Base-by-base conservation (phyloP, 35 echinoderm and acorn worm genomes). In the Patiria miniata region DNA sequence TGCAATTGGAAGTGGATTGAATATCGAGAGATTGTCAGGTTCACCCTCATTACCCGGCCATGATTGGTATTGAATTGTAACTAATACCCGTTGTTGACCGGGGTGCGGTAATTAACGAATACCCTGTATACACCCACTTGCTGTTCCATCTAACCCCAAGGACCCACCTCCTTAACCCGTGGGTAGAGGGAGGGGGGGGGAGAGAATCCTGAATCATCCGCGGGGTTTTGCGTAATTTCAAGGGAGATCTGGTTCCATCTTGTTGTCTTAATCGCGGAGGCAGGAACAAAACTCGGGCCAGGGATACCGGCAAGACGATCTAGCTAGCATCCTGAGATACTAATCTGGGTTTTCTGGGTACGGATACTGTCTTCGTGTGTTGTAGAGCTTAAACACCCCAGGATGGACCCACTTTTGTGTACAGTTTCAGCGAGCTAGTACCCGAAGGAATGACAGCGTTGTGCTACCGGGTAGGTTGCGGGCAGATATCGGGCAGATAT, bases 11-110 rank as follows among this genome's bases (percentile, higher is more conserved):
- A 73, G 26, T 26, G 9, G 65, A 73, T 73, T 73, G 65, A 73
- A 73, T 73, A 69, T 32, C 26, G 7, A 73, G 65, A 32, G 34
- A 32, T 30, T 18, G 58, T n/a, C n/a, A n/a, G 26, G 29, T 14
- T 14, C 26, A 23, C 9, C 60, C 60, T 73, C 65, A 73, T 73
- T 73, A 28, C 26, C 21, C 8, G 65, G 14, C 14, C 65, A 10
- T 73, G 65, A 73, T 73, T 73, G 65, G 26, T 34, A 73, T 73
- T 73, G 65, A 73, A 73, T 73, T 73, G 65, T 73, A 73, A 73
- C 65, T 28, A 73, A 73, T 34, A 73, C 65, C 65, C 65, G 65
- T 73, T n/a, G n/a, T n/a, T 28, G 65, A 73, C 65, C 65, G 65
- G 65, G 29, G 26, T 26, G 8, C 26, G n/a, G 65, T 73, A 73